Evolutionary conservation across 2,113 vertebrate genomes (phyloP).

Genomic region (Neogobius melanostomus): DNA sequence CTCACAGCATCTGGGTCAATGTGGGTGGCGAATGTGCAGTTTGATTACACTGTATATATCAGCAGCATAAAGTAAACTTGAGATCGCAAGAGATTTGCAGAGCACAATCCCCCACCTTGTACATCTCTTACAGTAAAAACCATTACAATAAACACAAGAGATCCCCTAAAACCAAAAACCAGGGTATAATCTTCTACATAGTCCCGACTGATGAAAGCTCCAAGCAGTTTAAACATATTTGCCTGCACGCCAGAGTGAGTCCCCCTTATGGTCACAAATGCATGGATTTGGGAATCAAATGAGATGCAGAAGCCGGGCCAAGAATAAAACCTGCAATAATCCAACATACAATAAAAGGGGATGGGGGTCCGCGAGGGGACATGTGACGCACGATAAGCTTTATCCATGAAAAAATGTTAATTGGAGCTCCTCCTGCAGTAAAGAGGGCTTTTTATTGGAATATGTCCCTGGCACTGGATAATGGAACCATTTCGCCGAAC

Average conservation of each 20-base stretch:
- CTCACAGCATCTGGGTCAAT: constrained; percentile 36
- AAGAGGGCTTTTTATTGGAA: constrained; percentile 2
- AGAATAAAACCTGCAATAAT: constrained; percentile 1
- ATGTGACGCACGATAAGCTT: neutral
- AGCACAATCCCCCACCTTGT: constrained; percentile 30
- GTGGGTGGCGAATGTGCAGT: constrained; percentile 58
- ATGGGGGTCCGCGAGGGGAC: constrained; percentile 1
- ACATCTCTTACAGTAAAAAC: constrained; percentile 28
- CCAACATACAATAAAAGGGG: neutral
- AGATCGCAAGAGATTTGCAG: constrained; percentile 41
- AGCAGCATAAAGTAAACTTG: constrained; percentile 40
- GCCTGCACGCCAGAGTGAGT: neutral
- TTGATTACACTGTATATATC: constrained; percentile 49
- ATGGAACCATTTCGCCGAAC: constrained; percentile 11
- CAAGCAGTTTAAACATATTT: constrained; percentile 16
- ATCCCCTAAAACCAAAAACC: neutral
- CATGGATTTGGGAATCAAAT: neutral
- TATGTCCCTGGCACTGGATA: constrained; percentile 1
- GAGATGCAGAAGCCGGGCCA: constrained; percentile 6
- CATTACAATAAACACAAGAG: constrained; percentile 30
- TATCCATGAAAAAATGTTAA: constrained; percentile 5
- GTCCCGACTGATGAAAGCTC: constrained; percentile 16
- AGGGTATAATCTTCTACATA: constrained; percentile 1
- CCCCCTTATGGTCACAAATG: constrained; percentile 1
- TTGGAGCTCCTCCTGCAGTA: constrained; percentile 17